Base-by-base conservation (phyloP, 2,888 invertebrate genomes). In the Ptychoptera albimana region DNA sequence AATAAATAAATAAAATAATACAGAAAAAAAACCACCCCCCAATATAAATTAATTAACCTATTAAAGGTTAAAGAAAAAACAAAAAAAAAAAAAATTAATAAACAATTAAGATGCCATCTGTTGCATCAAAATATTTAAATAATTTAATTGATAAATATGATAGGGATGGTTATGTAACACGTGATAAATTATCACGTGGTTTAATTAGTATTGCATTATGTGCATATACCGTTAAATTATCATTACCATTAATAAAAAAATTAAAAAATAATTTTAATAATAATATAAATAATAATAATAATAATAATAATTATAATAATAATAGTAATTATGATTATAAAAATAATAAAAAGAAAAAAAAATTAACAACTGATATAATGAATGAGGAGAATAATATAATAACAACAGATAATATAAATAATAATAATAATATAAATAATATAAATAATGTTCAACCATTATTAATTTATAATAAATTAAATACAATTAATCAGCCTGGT, bases 61-160 rank as follows among this genome's bases (percentile, higher is more conserved):
- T n/a, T n/a, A n/a, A n/a, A n/a, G n/a, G n/a, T n/a, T n/a, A n/a
- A 23, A 23, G 3, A 23, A 23, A 7, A 23, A 23, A 23, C 23
- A 23, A 7, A 23, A 23, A 23, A 23, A 3, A 23, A 23, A 7
- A 23, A 23, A n/a, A n/a, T 5, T 7, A 23, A 23, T 3, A 23
- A 23, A 23, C 23, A 23, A 23, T 5, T 7, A 23, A 23, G 12
- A 39, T 30, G 30, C 31, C 12, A 39, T 30, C 73, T 46, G 73
- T 74, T 51, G 67, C 80, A 51, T 81, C 81, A 2, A 82, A 81
- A 61, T 70, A 76, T 52, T 58, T 79, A 47, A 70, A 74, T 54
- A 68, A 69, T 50, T 67, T 74, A 45, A 70, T 76, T 37, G 62
- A 66, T 44, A 73, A 71, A 52, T 70, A 69, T 51, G 71, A 64